Conservation (phyloP, 2,797 vertebrate genomes). For the Brachymystax lenok region DNA sequence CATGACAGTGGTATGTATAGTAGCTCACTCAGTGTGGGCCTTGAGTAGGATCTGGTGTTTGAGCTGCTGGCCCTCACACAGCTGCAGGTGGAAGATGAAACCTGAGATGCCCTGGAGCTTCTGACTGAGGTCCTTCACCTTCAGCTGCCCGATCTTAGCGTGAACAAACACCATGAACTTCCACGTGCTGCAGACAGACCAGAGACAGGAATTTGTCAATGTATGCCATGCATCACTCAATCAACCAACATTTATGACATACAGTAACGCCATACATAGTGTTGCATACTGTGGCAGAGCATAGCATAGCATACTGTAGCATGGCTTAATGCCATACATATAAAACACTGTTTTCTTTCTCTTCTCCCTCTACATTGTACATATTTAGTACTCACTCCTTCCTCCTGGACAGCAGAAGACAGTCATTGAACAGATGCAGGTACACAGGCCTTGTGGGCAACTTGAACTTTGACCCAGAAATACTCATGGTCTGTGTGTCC, state of each 20-base stretch:
- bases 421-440: constrained; percentile 91
- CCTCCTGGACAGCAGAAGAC: constrained; percentile 84
- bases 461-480: constrained; percentile 85
- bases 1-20: not conserved
- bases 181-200: constrained; percentile 74
- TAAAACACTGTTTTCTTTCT: too few relatives aligned
- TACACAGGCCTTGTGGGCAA: constrained; percentile 86
- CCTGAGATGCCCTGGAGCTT: constrained; percentile 88
- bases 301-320: too few relatives aligned
- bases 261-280: too few relatives aligned
- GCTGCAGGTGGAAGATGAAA: constrained; percentile 89
- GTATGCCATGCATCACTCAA: not conserved
- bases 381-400: constrained; percentile 83
- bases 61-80: constrained; percentile 82
- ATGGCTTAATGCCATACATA: too few relatives aligned
- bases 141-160: constrained; percentile 84
- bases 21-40: constrained; percentile 85
- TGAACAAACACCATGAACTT: constrained; percentile 90
- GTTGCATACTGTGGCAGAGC: too few relatives aligned
- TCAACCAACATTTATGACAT: too few relatives aligned
- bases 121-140: constrained; percentile 88
- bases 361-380: not conserved
- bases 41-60: constrained; percentile 91
- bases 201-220: constrained; percentile 1
- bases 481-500: constrained; percentile 83